Base-by-base conservation (phyloP, 2,888 invertebrate species). In the Diaprepes abbreviatus region DNA sequence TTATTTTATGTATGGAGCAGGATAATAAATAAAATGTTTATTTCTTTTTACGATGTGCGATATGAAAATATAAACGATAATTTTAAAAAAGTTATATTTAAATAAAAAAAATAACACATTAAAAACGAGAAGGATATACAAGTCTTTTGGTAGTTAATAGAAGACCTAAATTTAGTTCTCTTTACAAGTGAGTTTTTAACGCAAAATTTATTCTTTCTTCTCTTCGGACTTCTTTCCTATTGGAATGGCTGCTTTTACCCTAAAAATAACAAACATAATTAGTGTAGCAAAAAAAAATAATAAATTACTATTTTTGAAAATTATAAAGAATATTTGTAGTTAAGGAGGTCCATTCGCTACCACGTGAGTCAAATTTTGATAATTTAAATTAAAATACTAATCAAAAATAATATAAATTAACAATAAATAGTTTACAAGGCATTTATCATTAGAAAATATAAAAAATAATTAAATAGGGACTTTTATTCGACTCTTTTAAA, bases 221-320 rank as follows among this genome's bases (percentile, higher is more conserved):
- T 92, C 90, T 83, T 95, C 93, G 76, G 89, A 83, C 87, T 94
- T 94, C 88, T 94, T 92, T 85, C 94, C 94, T 84, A 95, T 90
- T 74, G 95, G 95, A 85, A 95, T 91, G 78, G 94, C 94, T 79
- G 93, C 93, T 85, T 93, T 93, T 80, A 95, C 92, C 85, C 95
- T 95, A 87, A 31, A 86, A 86, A 75, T 21, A 40, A 43, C n/a
- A 58, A 38, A 0, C 3, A 4, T 5, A 38, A 57, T 57, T 5
- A 57, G 12, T 35, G 12, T n/a, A n/a, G 1, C n/a, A 33, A 5
- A 33, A 33, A 33, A 33, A n/a, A n/a, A n/a, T n/a, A n/a, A n/a
- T n/a, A n/a, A n/a, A n/a, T n/a, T n/a, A n/a, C n/a, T n/a, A n/a
- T n/a, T n/a, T n/a, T n/a, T n/a, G n/a, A n/a, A n/a, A n/a, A n/a